Evolutionary conservation across 1,140 invertebrate genomes (phyloP).

Genomic region (Acromyrmex echinatior): DNA sequence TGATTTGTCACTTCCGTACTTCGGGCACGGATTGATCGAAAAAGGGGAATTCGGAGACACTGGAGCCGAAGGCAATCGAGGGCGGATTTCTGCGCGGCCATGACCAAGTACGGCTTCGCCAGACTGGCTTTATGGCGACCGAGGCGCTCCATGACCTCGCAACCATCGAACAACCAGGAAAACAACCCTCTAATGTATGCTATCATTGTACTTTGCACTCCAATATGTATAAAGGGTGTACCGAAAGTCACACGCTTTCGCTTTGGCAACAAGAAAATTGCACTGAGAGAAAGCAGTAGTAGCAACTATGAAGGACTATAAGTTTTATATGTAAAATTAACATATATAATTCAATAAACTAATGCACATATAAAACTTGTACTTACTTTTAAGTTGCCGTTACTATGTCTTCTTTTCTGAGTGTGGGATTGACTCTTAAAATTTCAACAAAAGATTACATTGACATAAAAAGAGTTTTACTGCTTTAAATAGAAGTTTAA

Average conservation of each 20-base stretch:
- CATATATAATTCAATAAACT: too few species aligned
- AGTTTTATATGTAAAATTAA: too few species aligned
- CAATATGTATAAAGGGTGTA: slow-evolving; percentile 26
- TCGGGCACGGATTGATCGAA: slow-evolving; percentile 29
- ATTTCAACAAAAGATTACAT: not conserved
- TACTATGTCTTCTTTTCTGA: too few species aligned
- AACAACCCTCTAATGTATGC: slow-evolving; percentile 86
- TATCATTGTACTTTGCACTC: slow-evolving; percentile 58
- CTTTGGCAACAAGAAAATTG: not conserved
- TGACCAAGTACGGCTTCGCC: slow-evolving; percentile 85
- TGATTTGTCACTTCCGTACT: slow-evolving; percentile 20
- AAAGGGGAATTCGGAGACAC: not conserved
- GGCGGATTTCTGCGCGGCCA: slow-evolving; percentile 56
- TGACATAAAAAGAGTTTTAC: not conserved
- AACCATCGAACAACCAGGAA: slow-evolving; percentile 84
- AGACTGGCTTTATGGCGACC: slow-evolving; percentile 84
- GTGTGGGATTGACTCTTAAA: not conserved
- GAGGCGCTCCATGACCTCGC: slow-evolving; percentile 82
- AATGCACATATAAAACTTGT: too few species aligned
- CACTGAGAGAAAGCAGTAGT: too few species aligned
- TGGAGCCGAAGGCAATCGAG: slow-evolving; percentile 21
- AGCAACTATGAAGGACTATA: too few species aligned
- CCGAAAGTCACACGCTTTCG: slow-evolving; percentile 25
- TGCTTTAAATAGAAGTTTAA: not conserved
- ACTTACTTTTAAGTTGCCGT: too few species aligned